Base-by-base conservation (phyloP, 2,888 invertebrate species). In the Tachystola acroxantha region DNA sequence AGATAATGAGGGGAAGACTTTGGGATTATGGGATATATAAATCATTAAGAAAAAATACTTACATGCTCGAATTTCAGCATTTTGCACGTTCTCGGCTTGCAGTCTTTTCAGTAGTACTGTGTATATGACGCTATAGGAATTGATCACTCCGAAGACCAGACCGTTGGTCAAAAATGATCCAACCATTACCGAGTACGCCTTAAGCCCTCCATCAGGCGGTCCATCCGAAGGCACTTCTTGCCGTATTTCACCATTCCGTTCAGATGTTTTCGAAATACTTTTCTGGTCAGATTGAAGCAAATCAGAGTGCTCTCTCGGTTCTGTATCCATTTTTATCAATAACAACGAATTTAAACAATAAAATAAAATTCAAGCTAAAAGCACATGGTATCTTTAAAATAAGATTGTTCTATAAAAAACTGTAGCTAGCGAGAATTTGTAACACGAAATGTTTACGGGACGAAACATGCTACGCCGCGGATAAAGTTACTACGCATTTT, bases 101-200 rank as follows among this genome's bases (percentile, higher is more conserved):
- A 96, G 81, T 54, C 90, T 89, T 33, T 89, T 88, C 53, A 89
- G 88, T 29, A 96, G 88, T 46, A 92, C 90, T 5, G 89, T 87
- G 66, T 93, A 94, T 46, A 96, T 89, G 16, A 96, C 91, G 50
- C 96, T 94, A 67, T 94, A 96, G 0, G 94, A 93, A 82, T 97
- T 97, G 61, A 97, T 96, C 29, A 96, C 91, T 31, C 97, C 96
- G 74, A 97, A 96, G 34, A 97, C 88, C 34, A 96, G 91, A 4
- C 97, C 97, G 75, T 97, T 97, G 59, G 94, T 94, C 40, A 96
- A 85, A 73, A 97, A 96, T 40, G 96, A 95, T 28, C 92, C 95
- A 27, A 95, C 57, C 89, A 96, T 90, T 10, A 97, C 92, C 42
- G 92, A 76, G 91, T 94, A 95, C 0, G 95, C 96, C 57, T 94